A percentile compares a stretch with the other conserved stretches of the same genome.
These are phyloP conservation scores for Lutraria lutraria DNA, from an alignment of 2,888 invertebrate genomes.

Conservation along the genomic window DNA sequence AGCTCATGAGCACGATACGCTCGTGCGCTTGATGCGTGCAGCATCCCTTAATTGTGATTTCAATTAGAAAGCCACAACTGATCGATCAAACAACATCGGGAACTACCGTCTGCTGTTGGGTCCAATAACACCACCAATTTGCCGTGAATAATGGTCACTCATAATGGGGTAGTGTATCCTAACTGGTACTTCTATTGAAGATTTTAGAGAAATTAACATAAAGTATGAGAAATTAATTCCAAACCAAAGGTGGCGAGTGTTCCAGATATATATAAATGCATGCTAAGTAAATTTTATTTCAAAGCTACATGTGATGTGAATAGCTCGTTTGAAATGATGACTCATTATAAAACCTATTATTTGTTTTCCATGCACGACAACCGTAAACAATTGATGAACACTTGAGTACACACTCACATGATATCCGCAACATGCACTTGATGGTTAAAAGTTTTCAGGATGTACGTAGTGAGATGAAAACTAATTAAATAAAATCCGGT, in stretches of 20 bases:
- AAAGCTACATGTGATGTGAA: too few relatives aligned
- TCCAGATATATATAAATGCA: too few relatives aligned
- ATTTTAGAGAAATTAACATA: background rate
- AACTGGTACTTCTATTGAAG: background rate
- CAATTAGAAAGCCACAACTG: slow-evolving; percentile 10
- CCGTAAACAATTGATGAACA: background rate
- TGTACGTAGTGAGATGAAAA: background rate
- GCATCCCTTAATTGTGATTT: slow-evolving; percentile 11
- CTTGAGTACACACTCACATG: background rate
- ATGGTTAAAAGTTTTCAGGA: background rate
- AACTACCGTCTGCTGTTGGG: slow-evolving; percentile 20
- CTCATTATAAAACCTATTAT: too few relatives aligned
- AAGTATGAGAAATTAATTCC: background rate
- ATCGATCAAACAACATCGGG: background rate
- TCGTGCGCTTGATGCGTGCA: slow-evolving; percentile 7
- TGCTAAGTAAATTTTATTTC: too few relatives aligned
- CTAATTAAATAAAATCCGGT: too few relatives aligned
- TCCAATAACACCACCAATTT: slow-evolving; percentile 7
- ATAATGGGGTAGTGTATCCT: background rate
- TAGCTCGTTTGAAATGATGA: too few relatives aligned
- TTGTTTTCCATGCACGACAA: background rate
- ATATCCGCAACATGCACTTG: background rate
- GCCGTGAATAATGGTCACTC: slow-evolving; percentile 6
- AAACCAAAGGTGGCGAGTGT: too few relatives aligned
- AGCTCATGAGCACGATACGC: background rate